Evolutionary conservation across 2,888 invertebrate species (phyloP), one percentile per base, ranked within the genome.

Genomic region (Phymatocera aterrima): DNA sequence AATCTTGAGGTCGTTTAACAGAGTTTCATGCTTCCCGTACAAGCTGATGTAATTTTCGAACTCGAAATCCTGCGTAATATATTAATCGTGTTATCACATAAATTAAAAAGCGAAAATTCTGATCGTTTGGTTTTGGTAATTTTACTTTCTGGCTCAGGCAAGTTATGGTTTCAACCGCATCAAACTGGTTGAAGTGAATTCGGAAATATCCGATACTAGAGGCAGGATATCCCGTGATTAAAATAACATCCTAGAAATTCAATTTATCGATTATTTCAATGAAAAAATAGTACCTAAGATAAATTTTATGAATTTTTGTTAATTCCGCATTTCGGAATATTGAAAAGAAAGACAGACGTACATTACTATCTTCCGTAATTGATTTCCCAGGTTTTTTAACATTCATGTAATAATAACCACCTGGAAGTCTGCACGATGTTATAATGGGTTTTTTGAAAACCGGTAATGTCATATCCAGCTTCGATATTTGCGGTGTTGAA

Each of bases 11-110:
- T 95, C 94, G 89, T 96, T 95, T 80, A 96, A 92, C 84, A 94
- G 90, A 28, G 93, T 92, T 84, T 96, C 95, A 87, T 96, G 96
- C 82, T 94, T 93, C 0, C 96, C 96, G 88, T 94, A 96, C 46
- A 96, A 87, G 80, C 92, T 91, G 0, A 92, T 89, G 18, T 95
- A 84, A 80, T 94, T 94, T 46, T 92, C 92, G 0, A 92, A 86
- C 10, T 93, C 92, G 82, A 95, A 93, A 0, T 91, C 87, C 93
- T 94, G 81, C 6, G 10, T 70, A 8, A n/a, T 31, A 12, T 65
- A n/a, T 65, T 28, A 28, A 28, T 31, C 24, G 28, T 65, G 6
- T 5, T 43, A 8, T 43, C 43, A 68, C 5, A 6, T n/a, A n/a
- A n/a, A n/a, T n/a, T n/a, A n/a, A n/a, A n/a, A n/a, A n/a, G n/a